Conservation (phyloP, 2,888 invertebrate species). For the Eilema sororculum region DNA sequence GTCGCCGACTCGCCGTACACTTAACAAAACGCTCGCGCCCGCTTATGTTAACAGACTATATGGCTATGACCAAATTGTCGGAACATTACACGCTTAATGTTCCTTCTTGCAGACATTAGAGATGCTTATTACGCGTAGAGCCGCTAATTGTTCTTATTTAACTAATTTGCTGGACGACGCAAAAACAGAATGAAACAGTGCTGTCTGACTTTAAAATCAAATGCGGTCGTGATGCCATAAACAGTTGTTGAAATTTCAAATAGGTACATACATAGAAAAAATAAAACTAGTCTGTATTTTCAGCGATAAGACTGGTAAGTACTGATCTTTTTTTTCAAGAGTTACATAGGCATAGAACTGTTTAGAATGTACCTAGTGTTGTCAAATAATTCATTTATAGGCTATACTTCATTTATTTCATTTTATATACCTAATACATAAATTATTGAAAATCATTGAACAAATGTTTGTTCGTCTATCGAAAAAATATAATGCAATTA, state of each 20-base stretch:
- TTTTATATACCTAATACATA: no score
- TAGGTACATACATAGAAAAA: no score
- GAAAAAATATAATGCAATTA: no score
- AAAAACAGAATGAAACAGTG: not conserved
- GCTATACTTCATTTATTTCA: no score
- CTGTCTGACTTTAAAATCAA: not conserved
- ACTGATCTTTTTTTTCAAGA: not conserved
- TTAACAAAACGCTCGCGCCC: slow-evolving; percentile 70
- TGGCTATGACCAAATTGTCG: slow-evolving; percentile 63
- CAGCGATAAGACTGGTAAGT: no score
- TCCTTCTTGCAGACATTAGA: slow-evolving; percentile 12
- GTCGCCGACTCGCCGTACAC: slow-evolving; percentile 69
- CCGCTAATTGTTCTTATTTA: slow-evolving; percentile 9
- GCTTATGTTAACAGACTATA: slow-evolving; percentile 64
- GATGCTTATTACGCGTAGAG: slow-evolving; percentile 12
- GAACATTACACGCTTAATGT: slow-evolving; percentile 27
- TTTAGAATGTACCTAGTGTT: not conserved
- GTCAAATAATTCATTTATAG: no score
- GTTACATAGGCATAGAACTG: not conserved
- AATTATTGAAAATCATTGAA: no score
- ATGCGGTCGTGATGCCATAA: not conserved
- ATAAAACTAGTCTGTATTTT: no score
- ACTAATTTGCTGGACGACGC: not conserved
- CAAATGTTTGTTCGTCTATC: no score
- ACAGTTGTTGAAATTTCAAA: not conserved